These are phyloP conservation scores for Apeltes quadracus DNA, from an alignment of 2,113 vertebrate species.

Conservation along the genomic window DNA sequence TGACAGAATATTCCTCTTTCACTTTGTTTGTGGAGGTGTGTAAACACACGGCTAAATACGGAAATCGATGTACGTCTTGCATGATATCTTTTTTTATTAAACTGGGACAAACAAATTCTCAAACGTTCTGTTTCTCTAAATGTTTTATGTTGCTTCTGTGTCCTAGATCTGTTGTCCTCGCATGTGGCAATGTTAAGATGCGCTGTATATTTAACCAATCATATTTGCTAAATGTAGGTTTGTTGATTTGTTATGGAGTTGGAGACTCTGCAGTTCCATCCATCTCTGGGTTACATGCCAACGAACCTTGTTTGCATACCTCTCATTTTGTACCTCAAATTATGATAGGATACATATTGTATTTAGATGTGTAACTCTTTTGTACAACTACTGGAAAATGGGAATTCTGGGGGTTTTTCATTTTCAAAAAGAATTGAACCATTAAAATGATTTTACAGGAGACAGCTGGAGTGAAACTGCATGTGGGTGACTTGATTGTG, in stretches of 20 bases:
- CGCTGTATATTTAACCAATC: conserved; percentile 9
- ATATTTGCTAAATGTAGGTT: conserved; percentile 17
- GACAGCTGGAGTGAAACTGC: not conserved
- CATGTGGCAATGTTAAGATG: not conserved
- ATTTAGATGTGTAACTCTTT: not conserved
- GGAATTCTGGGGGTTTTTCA: not conserved
- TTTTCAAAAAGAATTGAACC: not conserved
- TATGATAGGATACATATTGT: not conserved
- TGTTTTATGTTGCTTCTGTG: not conserved
- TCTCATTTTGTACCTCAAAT: conserved; percentile 37
- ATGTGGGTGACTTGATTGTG: not conserved
- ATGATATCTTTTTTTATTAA: not conserved
- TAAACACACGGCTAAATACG: not conserved
- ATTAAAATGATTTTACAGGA: not conserved
- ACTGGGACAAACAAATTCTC: not conserved
- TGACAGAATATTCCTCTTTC: not conserved
- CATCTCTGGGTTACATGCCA: not conserved
- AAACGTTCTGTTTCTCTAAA: not conserved
- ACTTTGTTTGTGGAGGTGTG: not conserved
- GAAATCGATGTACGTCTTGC: not conserved
- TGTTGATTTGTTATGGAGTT: not conserved
- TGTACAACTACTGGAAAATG: not conserved
- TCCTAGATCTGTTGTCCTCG: not conserved
- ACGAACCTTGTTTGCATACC: not conserved
- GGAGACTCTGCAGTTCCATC: not conserved